Base-by-base conservation (phyloP, 2,888 invertebrate species). In the Gymnoscelis rufifasciata region DNA sequence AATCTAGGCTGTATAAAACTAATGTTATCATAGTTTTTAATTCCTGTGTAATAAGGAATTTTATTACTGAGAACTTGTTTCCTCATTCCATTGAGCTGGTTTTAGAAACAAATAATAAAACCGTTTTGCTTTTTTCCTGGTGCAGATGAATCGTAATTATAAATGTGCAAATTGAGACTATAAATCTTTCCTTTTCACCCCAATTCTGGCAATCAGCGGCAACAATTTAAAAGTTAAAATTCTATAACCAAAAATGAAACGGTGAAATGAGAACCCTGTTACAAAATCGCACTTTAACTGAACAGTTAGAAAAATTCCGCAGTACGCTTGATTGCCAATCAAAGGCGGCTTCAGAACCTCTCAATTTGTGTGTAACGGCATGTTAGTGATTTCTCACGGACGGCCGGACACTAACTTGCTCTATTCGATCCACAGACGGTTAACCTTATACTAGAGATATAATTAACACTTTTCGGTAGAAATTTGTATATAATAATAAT, bases 331-430 rank as follows among this genome's bases (percentile, higher is more conserved):
- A 56, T 57, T 52, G 44, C 47, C 57, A 57, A 56, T 56, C 57
- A 56, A 46, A 47, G 52, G 38, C 40, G 50, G 51, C 54, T 52
- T 51, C 45, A 44, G 52, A 52, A 51, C 35, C 51, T 51, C 52
- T 54, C 52, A 54, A 56, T 58, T 52, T 52, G 52, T 51, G 38
- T 56, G 54, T 58, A 58, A 58, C 57, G 57, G 56, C 47, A 52
- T 37, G 40, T 43, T 48, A 52, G 53, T 38, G 54, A 52, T 56
- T 57, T 52, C 56, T 54, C 57, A 56, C 57, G 56, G 19, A 19
- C 19, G 5, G 19, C 37, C 41, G 53, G 55, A 49, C 48, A 45
- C 51, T 52, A 41, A n/a, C n/a, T n/a, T n/a, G 47, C 35, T 35
- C 43, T 47, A 40, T 37, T 39, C 28, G 37, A 37, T 38, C 37